phyloP scores from a whole-genome alignment of 1,140 invertebrate species.

The Zaprionus kolodkinae region DNA sequence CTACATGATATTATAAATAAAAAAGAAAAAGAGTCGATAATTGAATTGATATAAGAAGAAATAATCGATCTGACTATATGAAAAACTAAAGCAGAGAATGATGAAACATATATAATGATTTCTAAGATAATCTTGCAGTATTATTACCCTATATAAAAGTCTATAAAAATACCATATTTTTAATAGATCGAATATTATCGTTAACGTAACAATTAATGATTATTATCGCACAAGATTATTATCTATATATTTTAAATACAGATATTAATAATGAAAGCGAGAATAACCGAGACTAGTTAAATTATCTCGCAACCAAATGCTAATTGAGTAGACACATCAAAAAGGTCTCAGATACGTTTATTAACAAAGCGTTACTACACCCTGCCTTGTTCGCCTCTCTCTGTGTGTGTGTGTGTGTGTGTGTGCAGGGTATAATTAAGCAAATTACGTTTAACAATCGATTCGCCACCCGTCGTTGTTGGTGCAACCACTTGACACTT shows the following conservation, averaged over 20 bases:
- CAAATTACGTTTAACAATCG: constrained; percentile 10
- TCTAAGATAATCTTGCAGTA: background rate
- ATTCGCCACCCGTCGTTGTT: constrained; percentile 18
- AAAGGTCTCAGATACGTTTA: background rate
- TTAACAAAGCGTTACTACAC: constrained; percentile 10
- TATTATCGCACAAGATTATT: background rate
- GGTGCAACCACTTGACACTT: constrained; percentile 56
- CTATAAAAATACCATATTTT: background rate
- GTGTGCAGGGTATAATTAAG: constrained; percentile 23
- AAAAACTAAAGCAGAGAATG: too few species aligned
- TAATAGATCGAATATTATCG: background rate
- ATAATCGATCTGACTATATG: too few species aligned
- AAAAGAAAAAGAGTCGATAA: background rate
- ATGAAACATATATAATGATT: background rate
- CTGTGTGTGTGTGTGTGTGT: constrained; percentile 18
- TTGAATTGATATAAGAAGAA: background rate
- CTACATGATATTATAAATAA: background rate
- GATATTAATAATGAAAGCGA: background rate
- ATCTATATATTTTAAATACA: background rate
- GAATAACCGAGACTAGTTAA: background rate
- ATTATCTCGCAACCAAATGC: background rate
- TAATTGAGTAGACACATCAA: background rate
- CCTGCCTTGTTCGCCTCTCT: background rate
- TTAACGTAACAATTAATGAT: too few species aligned
- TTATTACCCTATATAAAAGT: background rate